phyloP scores from a whole-genome alignment of 2,113 vertebrate genomes.

The Nothobranchius furzeri region DNA sequence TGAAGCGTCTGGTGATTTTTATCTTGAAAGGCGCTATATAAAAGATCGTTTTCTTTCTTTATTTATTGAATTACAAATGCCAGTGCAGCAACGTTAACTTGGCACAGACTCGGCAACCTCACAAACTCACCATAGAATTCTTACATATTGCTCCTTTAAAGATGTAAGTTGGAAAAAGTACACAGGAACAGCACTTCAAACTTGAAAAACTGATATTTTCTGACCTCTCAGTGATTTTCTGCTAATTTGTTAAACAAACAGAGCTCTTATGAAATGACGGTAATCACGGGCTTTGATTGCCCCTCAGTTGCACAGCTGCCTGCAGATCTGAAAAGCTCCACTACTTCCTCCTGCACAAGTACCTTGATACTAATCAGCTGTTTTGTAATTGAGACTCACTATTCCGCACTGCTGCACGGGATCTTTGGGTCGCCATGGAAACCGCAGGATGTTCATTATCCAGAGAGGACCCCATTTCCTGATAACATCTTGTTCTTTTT shows the following conservation, averaged over 20 bases:
- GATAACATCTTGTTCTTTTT: slow-evolving; percentile 41
- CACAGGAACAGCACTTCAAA: slow-evolving; percentile 34
- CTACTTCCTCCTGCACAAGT: slow-evolving; percentile 76
- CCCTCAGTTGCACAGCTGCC: slow-evolving; percentile 73
- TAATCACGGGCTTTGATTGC: slow-evolving; percentile 77
- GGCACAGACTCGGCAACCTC: too few species aligned
- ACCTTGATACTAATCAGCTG: slow-evolving; percentile 78
- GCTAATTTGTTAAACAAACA: slow-evolving; percentile 70
- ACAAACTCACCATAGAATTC: too few species aligned
- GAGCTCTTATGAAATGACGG: slow-evolving; percentile 60
- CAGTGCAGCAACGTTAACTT: too few species aligned
- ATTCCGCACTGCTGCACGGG: slow-evolving; percentile 43
- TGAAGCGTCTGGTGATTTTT: too few species aligned
- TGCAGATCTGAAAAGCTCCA: slow-evolving; percentile 66
- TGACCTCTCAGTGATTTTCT: slow-evolving; percentile 51
- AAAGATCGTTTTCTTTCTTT: too few species aligned
- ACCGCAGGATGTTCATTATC: slow-evolving; percentile 63
- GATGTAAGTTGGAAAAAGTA: neutral
- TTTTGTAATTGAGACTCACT: slow-evolving; percentile 73
- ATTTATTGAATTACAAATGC: too few species aligned
- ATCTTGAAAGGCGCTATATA: too few species aligned
- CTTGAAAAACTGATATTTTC: slow-evolving; percentile 27
- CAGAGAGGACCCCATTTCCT: slow-evolving; percentile 38
- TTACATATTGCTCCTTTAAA: too few species aligned
- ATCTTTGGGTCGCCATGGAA: slow-evolving; percentile 69